Conservation (phyloP, 2,888 invertebrate species). For the Hemithea aestivaria region DNA sequence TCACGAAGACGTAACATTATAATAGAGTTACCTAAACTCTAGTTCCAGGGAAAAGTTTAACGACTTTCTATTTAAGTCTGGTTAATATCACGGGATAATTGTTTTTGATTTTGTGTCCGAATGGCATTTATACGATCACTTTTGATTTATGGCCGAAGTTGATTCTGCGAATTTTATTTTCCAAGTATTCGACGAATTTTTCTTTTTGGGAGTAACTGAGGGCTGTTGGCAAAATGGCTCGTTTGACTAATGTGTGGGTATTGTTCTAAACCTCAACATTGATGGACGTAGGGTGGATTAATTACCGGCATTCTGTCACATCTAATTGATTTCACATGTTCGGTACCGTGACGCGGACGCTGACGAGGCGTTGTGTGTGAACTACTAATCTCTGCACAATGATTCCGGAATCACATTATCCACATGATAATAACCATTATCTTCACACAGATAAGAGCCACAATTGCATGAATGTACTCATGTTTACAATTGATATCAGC, state of each 20-base stretch:
- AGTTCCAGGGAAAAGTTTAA: constrained; percentile 2
- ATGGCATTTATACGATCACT: constrained; percentile 10
- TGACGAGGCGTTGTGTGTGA: constrained; percentile 11
- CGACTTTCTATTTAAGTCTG: constrained; percentile 16
- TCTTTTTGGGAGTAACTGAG: too few relatives aligned
- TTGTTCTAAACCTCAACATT: constrained; percentile 8
- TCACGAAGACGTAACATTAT: too few relatives aligned
- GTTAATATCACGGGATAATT: constrained; percentile 7
- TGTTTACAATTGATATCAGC: constrained; percentile 30
- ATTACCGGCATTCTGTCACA: constrained; percentile 10
- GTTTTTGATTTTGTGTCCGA: constrained; percentile 5
- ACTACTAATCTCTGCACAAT: constrained; percentile 16
- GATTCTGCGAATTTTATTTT: constrained; percentile 3
- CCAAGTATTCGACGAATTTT: background rate
- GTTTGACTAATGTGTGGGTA: too few relatives aligned
- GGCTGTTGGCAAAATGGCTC: too few relatives aligned
- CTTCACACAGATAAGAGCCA: constrained; percentile 13
- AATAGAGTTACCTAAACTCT: too few relatives aligned
- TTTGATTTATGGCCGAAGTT: constrained; percentile 10
- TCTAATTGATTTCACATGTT: constrained; percentile 25
- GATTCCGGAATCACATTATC: constrained; percentile 16
- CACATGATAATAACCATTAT: constrained; percentile 17
- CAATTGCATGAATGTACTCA: constrained; percentile 22
- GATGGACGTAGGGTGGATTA: constrained; percentile 18
- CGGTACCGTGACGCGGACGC: constrained; percentile 16